phyloP scores from a whole-genome alignment of 2,113 vertebrate genomes.

The Ailurus styani region DNA sequence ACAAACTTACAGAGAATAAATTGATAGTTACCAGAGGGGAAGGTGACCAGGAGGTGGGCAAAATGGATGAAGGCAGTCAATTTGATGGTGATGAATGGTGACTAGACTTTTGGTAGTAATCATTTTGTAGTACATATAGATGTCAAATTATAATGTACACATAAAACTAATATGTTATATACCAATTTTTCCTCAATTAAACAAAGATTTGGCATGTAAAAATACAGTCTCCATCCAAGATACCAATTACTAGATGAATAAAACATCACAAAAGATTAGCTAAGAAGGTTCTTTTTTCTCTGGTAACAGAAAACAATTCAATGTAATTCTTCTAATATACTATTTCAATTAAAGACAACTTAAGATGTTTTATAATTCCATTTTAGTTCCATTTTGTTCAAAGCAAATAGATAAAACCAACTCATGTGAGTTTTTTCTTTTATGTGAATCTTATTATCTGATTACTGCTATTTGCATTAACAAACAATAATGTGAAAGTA shows the following conservation, averaged over 20 bases:
- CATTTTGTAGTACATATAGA: neutral
- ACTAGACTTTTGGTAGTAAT: neutral
- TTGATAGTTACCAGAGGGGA: neutral
- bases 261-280: neutral
- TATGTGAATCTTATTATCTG: neutral
- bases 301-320: neutral
- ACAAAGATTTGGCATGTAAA: neutral
- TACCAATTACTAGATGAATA: neutral
- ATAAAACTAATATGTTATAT: neutral
- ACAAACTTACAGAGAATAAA: neutral
- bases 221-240: neutral
- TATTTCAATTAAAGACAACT: slow-evolving; percentile 9
- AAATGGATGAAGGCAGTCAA: neutral
- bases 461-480: neutral
- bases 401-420: neutral
- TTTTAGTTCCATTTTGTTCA: neutral
- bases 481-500: neutral
- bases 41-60: neutral
- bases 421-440: neutral
- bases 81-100: neutral
- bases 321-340: neutral
- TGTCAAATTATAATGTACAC: neutral
- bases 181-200: neutral
- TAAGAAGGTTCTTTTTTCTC: neutral
- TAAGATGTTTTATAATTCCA: neutral